A percentile compares a stretch with the other conserved stretches of the same genome.
Conservation (phyloP, 1,140 invertebrate species). For the Carposina sasakii region DNA sequence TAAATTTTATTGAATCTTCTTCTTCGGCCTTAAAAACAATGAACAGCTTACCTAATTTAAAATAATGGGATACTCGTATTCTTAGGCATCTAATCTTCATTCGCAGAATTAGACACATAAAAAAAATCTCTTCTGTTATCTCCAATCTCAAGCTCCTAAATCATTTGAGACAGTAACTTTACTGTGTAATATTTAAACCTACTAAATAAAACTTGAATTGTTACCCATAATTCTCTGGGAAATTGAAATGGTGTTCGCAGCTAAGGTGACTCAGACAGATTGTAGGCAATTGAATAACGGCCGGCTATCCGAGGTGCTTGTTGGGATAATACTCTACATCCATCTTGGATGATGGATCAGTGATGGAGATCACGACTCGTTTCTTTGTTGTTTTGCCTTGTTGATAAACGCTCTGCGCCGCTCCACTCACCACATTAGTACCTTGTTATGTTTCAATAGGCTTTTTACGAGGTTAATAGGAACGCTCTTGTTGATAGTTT, state of each 20-base stretch:
- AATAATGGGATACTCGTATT: too few relatives aligned
- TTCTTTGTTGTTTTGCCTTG: conserved; percentile 60
- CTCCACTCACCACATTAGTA: conserved; percentile 46
- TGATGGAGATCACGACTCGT: conserved; percentile 59
- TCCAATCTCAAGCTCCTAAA: too few relatives aligned
- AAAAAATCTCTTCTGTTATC: too few relatives aligned
- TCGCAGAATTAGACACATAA: too few relatives aligned
- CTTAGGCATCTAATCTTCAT: too few relatives aligned
- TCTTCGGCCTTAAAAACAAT: too few relatives aligned
- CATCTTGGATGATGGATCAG: conserved; percentile 64
- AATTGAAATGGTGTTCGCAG: conserved; percentile 34
- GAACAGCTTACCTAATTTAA: too few relatives aligned
- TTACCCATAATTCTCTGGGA: conserved; percentile 30
- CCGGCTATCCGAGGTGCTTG: conserved; percentile 50
- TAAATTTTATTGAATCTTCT: too few relatives aligned
- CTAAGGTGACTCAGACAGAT: conserved; percentile 47
- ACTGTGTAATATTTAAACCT: too few relatives aligned
- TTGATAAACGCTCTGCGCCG: conserved; percentile 48
- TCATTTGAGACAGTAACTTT: too few relatives aligned
- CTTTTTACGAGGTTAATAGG: conserved; percentile 47
- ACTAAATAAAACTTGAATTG: conserved; percentile 32
- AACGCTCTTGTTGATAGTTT: conserved; percentile 29
- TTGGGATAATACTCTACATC: conserved; percentile 61
- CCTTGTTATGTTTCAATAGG: conserved; percentile 58
- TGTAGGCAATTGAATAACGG: conserved; percentile 47